These are phyloP conservation scores for Ceuthmochares aereus DNA, from an alignment of 2,113 vertebrate species.

Conservation along the genomic window DNA sequence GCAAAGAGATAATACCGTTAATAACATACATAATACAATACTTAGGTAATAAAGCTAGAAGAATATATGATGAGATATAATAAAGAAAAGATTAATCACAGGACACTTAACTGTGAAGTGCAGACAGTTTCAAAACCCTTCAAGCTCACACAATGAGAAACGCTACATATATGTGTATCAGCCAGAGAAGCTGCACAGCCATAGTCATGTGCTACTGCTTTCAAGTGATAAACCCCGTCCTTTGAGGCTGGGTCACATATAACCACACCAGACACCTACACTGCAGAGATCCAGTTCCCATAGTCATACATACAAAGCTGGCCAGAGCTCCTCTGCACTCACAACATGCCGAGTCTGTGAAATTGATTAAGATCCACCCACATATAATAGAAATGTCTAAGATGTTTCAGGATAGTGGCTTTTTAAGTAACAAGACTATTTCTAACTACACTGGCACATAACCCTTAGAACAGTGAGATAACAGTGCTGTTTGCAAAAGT, in stretches of 20 bases:
- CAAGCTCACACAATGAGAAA: neutral
- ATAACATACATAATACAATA: neutral
- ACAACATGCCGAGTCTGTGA: neutral
- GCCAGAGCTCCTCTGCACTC: neutral
- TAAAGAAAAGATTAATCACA: neutral
- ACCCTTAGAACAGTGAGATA: neutral
- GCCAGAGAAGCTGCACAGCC: neutral
- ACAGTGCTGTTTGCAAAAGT: neutral
- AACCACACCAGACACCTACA: neutral
- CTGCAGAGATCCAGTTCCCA: neutral
- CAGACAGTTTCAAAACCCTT: neutral
- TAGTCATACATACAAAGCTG: neutral
- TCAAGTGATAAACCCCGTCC: neutral
- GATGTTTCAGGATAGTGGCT: neutral
- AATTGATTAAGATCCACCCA: neutral
- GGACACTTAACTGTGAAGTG: neutral
- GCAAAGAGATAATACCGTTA: neutral
- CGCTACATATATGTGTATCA: fast-evolving
- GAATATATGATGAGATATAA: neutral
- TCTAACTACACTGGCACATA: neutral
- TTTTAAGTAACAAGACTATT: neutral
- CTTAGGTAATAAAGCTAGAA: neutral
- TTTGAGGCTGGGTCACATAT: fast-evolving
- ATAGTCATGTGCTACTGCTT: fast-evolving
- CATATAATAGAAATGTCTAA: neutral